Conservation (phyloP, 2,888 invertebrate species). For the Platerodrilus igneus region DNA sequence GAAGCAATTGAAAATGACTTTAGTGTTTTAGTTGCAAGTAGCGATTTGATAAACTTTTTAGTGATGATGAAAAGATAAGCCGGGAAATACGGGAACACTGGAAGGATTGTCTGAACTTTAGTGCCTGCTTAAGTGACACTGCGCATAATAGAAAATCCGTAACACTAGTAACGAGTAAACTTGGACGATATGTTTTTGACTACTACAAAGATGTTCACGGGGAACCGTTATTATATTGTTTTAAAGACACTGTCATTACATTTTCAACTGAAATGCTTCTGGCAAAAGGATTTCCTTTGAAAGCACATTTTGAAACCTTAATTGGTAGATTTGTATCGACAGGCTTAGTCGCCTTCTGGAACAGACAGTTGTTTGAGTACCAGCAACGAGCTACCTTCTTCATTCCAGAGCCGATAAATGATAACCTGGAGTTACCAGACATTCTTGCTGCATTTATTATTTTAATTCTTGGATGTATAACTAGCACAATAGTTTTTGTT, state of each 20-base stretch:
- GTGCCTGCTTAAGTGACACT: constrained; percentile 28
- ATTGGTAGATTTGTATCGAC: too few species aligned
- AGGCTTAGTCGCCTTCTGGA: too few species aligned
- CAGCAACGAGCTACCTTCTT: too few species aligned
- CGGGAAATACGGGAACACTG: constrained; percentile 14
- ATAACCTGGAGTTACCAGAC: too few species aligned
- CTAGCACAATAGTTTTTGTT: too few species aligned
- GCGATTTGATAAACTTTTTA: constrained; percentile 28
- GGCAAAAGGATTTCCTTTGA: constrained; percentile 39
- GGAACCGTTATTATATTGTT: constrained; percentile 27
- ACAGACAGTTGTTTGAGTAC: too few species aligned
- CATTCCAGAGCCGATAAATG: too few species aligned
- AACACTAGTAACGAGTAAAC: constrained; percentile 32
- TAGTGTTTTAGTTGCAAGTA: constrained; percentile 29
- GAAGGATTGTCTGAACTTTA: not conserved
- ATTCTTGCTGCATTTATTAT: too few species aligned
- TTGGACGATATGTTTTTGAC: constrained; percentile 32
- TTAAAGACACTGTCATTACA: constrained; percentile 33
- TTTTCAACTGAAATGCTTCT: constrained; percentile 38
- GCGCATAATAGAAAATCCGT: constrained; percentile 27
- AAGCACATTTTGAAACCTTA: too few species aligned
- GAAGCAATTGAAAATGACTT: constrained; percentile 33
- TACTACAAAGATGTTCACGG: constrained; percentile 28
- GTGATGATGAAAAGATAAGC: constrained; percentile 15
- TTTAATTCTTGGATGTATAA: too few species aligned